Evolutionary conservation across 2,797 vertebrate genomes (phyloP).

Genomic region (Poeciliopsis presidionis): DNA sequence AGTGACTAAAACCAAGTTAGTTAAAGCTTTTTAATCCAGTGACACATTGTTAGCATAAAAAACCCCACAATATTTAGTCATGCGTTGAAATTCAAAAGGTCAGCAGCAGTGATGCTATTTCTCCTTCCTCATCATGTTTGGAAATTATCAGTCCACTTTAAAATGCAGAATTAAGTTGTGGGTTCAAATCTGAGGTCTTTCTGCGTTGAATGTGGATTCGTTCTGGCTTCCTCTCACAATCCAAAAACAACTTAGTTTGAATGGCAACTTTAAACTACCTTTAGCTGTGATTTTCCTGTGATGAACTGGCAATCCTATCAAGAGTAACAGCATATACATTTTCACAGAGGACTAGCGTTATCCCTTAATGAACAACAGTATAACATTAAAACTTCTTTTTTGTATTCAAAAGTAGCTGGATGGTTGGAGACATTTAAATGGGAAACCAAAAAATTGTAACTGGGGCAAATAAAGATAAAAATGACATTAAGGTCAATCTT

Average conservation of each 20-base stretch:
- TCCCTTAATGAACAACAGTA: background rate
- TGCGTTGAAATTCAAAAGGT: background rate
- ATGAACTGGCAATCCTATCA: too few relatives aligned
- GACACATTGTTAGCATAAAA: background rate
- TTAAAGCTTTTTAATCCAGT: background rate
- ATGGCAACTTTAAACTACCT: background rate
- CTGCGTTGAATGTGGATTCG: background rate
- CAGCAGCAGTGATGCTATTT: background rate
- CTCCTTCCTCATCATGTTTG: background rate
- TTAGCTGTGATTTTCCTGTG: background rate
- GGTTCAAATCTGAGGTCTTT: background rate
- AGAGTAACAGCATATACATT: background rate
- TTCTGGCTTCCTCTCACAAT: background rate
- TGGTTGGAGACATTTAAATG: background rate
- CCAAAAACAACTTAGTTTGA: background rate
- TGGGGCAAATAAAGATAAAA: background rate
- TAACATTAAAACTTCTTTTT: background rate
- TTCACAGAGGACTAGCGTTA: background rate
- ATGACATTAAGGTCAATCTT: background rate
- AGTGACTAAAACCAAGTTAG: background rate
- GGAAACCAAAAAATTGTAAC: background rate
- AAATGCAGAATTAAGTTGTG: background rate
- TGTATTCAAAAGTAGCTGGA: background rate
- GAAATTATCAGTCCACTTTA: background rate
- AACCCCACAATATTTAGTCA: background rate